Evolutionary conservation across 2,797 vertebrate genomes (phyloP).

Genomic region (Neoniphon sammara): DNA sequence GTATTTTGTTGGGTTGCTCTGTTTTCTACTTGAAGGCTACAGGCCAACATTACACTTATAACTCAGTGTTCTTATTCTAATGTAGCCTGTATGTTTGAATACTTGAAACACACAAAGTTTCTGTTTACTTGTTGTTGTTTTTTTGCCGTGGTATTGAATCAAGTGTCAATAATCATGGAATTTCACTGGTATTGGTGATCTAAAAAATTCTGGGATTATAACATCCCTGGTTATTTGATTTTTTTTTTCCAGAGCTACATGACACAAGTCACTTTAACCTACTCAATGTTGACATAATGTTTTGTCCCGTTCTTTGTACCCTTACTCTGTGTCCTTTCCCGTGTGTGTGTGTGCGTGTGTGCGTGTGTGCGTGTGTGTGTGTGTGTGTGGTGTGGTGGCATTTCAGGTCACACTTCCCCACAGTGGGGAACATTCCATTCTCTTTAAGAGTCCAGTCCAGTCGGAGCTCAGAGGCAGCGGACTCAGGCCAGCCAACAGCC

Average conservation of each 20-base stretch:
- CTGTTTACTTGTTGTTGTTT: too few relatives aligned
- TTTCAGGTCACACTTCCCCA: constrained; percentile 53
- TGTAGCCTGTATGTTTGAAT: too few relatives aligned
- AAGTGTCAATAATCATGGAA: too few relatives aligned
- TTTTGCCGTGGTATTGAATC: too few relatives aligned
- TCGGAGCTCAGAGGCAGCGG: constrained; percentile 30
- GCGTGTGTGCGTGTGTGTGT: constrained; percentile 2
- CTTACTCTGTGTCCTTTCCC: not conserved
- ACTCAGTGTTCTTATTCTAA: too few relatives aligned
- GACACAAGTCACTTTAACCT: not conserved
- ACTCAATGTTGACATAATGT: constrained; percentile 19
- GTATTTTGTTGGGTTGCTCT: too few relatives aligned
- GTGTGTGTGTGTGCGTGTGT: not conserved
- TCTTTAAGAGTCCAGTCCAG: constrained; percentile 45
- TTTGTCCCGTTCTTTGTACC: constrained; percentile 3
- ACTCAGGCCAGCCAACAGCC: constrained; percentile 56
- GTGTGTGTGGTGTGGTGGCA: constrained; percentile 29
- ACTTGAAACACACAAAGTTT: too few relatives aligned
- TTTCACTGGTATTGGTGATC: too few relatives aligned
- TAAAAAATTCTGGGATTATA: too few relatives aligned
- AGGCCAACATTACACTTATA: too few relatives aligned
- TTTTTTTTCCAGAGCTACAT: not conserved
- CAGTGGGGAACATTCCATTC: constrained; percentile 70
- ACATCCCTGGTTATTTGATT: not conserved
- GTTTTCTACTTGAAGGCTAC: not conserved